Base-by-base conservation (phyloP, 1,140 invertebrate genomes). In the Macrostomum lignano region DNA sequence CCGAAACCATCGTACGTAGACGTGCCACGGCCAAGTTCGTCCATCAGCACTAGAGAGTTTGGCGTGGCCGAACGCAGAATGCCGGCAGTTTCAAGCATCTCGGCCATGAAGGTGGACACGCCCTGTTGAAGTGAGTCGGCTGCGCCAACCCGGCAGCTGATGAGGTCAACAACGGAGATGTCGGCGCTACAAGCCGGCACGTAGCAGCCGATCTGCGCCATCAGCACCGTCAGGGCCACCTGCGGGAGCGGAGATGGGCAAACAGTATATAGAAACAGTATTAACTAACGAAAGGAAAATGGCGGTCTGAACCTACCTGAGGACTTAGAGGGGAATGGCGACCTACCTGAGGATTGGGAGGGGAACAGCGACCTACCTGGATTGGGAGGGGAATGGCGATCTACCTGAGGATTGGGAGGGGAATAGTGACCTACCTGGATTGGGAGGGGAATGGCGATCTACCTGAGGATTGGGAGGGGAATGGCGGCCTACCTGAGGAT, bases 1-100 rank as follows among this genome's bases (percentile, higher is more conserved):
- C 88, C 88, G 59, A 84, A 91, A 1, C 88, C 88, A 60, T 98
- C 88, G 52, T 81, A 94, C 0, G 88, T 96, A 7, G 82, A 93
- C 2, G 88, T 98, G 32, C 88, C 88, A 52, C 88, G 65, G 3
- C 88, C 88, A 25, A 98, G 61, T 58, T 98, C 88, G 61, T 98
- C 88, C 42, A 98, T 79, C 17, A 98, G 71, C 1, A 96, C 73
- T 7, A 96, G 60, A 0, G 84, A 93, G 48, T 86, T 70, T 9
- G 67, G 59, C 1, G 77, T 86, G 1, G 81, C 79, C 23, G 68
- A n/a, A n/a, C n/a, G n/a, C n/a, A n/a, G n/a, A 48, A 94, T 88
- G 5, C 70, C 67, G 3, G 77, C 68, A 3, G 73, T 74, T 61
- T 98, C 86, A 32, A 91, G 65, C 88, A 96, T 96, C 64, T 98